Conservation (phyloP, 2,888 invertebrate species). For the Drosophila conformis region DNA sequence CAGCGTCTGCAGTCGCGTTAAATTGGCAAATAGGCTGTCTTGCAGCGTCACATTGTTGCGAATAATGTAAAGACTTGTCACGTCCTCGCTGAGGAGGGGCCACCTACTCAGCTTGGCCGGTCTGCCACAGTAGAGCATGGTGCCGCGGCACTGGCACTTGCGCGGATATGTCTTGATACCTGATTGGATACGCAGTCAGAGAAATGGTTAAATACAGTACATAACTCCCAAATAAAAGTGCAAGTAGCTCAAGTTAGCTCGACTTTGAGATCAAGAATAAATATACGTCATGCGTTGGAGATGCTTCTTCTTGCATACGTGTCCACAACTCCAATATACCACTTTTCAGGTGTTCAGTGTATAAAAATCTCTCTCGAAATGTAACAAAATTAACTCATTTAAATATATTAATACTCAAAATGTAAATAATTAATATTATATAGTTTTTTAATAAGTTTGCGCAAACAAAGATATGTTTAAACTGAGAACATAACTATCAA, state of each 20-base stretch:
- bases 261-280: not conserved
- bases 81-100: slow-evolving; percentile 76
- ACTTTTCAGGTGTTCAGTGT: too few species aligned
- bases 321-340: not conserved
- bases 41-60: slow-evolving; percentile 81
- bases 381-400: too few species aligned
- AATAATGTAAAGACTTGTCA: slow-evolving; percentile 80
- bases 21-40: slow-evolving; percentile 70
- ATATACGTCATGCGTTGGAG: not conserved
- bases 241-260: not conserved
- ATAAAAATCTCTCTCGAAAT: too few species aligned
- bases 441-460: too few species aligned
- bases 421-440: too few species aligned
- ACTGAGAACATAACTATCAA: too few species aligned
- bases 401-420: too few species aligned
- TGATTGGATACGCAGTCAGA: slow-evolving; percentile 28
- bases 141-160: slow-evolving; percentile 75
- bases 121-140: slow-evolving; percentile 77
- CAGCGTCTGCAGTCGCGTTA: slow-evolving; percentile 74
- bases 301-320: not conserved
- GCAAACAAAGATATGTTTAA: too few species aligned
- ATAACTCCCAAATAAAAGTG: not conserved
- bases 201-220: not conserved
- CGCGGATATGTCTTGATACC: slow-evolving; percentile 84
- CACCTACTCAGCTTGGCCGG: slow-evolving; percentile 69